A percentile compares a stretch with the other conserved stretches of the same genome.
These are phyloP conservation scores for Spea bombifrons DNA, from an alignment of 2,113 vertebrate genomes.

Conservation along the genomic window DNA sequence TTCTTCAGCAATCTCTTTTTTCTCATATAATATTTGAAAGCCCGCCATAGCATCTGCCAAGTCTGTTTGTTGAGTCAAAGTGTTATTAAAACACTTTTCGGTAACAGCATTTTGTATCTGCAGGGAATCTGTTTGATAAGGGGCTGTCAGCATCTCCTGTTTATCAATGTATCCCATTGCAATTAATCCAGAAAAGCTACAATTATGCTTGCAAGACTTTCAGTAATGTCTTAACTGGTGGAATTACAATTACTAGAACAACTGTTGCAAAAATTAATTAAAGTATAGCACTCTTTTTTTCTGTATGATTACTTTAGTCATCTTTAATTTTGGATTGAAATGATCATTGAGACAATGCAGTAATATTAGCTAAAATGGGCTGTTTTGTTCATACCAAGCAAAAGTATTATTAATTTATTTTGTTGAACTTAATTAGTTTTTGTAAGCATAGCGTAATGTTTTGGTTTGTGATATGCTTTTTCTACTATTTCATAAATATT, in stretches of 20 bases:
- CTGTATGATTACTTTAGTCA: no score
- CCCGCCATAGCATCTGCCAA: conserved; percentile 22
- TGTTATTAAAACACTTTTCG: conserved; percentile 33
- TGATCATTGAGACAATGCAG: no score
- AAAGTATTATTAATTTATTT: no score
- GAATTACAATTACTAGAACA: conserved; percentile 17
- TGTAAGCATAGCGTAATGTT: no score
- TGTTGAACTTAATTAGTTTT: no score
- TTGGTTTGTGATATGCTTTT: no score
- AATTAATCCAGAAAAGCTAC: conserved; percentile 30
- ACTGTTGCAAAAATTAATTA: conserved; percentile 22
- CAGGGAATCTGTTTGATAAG: conserved; percentile 14
- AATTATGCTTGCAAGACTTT: conserved; percentile 27
- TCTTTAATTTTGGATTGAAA: no score
- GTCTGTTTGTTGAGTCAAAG: conserved; percentile 5
- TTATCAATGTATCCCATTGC: conserved; percentile 24
- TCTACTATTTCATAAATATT: no score
- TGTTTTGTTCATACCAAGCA: no score
- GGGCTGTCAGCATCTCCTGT: conserved; percentile 1
- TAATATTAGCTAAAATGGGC: no score
- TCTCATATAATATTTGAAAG: conserved; percentile 28
- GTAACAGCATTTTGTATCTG: conserved; percentile 8
- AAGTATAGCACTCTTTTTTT: not conserved
- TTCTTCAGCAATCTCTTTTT: conserved; percentile 23
- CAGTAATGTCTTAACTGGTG: conserved; percentile 2